phyloP scores from a whole-genome alignment of 2,888 invertebrate species.

The Lepidocyrtinus sp. region DNA sequence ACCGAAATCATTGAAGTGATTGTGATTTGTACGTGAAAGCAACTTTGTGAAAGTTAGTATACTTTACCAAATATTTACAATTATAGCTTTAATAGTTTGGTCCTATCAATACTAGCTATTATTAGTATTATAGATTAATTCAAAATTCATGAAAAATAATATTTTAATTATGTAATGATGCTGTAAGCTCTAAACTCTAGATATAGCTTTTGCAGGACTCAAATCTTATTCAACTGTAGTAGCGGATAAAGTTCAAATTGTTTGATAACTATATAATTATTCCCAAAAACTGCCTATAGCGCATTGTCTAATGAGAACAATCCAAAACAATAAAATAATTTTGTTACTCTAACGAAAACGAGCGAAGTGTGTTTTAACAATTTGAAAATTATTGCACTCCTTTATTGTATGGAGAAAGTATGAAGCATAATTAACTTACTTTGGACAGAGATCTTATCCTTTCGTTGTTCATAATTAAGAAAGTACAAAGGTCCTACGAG shows the following conservation, averaged over 20 bases:
- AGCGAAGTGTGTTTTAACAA: background rate
- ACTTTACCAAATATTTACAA: too few species aligned
- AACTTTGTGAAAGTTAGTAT: too few species aligned
- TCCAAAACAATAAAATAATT: background rate
- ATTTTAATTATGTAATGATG: too few species aligned
- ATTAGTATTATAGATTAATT: too few species aligned
- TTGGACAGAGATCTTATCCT: slow-evolving; percentile 47
- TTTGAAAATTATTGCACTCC: too few species aligned
- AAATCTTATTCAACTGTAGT: too few species aligned
- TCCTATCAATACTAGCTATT: too few species aligned
- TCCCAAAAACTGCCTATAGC: background rate
- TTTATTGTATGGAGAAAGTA: background rate
- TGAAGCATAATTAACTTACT: slow-evolving; percentile 36
- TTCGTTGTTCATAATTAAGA: slow-evolving; percentile 51
- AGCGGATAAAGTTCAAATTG: too few species aligned
- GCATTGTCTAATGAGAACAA: background rate
- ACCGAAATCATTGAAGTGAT: too few species aligned
- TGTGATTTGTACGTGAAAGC: too few species aligned
- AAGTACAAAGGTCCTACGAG: slow-evolving; percentile 57
- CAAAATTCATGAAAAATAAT: background rate
- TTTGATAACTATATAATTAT: too few species aligned
- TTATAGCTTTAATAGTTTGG: too few species aligned
- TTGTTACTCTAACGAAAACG: background rate
- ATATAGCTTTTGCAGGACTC: background rate
- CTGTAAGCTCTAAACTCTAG: background rate